Conservation (phyloP, 2,113 vertebrate genomes). For the Otus sunia region DNA sequence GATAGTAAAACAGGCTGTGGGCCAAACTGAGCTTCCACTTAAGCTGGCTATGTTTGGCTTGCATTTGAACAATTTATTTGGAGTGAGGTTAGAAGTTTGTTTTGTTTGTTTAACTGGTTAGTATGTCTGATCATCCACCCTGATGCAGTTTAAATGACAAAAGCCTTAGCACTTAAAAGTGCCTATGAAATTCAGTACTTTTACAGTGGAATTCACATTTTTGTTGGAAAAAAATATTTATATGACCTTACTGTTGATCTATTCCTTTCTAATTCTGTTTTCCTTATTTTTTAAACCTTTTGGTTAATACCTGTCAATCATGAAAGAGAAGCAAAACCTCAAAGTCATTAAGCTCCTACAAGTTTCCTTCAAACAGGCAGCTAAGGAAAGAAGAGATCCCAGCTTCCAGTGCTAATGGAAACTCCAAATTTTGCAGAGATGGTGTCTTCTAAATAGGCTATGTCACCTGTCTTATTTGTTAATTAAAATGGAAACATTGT, state of each 20-base stretch:
- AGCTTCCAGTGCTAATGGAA: background rate
- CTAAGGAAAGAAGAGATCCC: background rate
- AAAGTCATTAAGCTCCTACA: background rate
- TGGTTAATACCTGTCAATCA: background rate
- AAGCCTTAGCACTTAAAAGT: background rate
- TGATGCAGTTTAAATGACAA: background rate
- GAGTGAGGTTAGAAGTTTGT: background rate
- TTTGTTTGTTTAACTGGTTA: background rate
- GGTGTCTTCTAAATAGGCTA: background rate
- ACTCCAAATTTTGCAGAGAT: background rate
- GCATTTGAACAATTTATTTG: background rate
- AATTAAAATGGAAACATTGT: background rate
- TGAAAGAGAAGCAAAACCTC: background rate
- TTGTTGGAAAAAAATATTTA: background rate
- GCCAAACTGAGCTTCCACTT: background rate
- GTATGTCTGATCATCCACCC: background rate
- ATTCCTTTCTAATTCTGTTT: background rate
- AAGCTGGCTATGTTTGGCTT: background rate
- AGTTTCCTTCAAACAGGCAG: background rate
- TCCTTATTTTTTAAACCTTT: background rate
- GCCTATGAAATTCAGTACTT: background rate
- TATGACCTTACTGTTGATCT: background rate
- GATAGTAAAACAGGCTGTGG: background rate
- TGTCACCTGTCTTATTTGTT: background rate
- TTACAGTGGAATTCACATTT: background rate